phyloP scores from a whole-genome alignment of 1,140 invertebrate species.

The Philotrypesis tridentata region DNA sequence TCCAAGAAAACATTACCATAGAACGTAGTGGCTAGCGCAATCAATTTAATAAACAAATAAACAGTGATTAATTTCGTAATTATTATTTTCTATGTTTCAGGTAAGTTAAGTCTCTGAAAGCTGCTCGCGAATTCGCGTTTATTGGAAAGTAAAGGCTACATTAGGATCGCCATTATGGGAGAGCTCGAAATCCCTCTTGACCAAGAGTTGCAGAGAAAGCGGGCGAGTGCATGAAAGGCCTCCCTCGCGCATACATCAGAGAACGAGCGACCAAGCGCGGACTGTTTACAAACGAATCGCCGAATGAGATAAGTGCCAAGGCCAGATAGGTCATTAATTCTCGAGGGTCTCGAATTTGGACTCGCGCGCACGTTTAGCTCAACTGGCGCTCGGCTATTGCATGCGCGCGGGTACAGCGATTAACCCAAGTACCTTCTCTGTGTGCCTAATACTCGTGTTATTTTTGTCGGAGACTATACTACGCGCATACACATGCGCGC shows the following conservation, averaged over 20 bases:
- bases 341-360: constrained; percentile 16
- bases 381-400: background rate
- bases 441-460: background rate
- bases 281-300: constrained; percentile 17
- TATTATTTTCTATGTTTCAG: background rate
- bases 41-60: no score
- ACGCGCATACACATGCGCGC: background rate
- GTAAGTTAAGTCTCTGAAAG: background rate
- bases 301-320: constrained; percentile 33
- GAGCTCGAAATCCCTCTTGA: background rate
- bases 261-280: background rate
- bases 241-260: no score
- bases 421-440: background rate
- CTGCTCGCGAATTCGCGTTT: no score
- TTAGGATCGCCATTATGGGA: background rate
- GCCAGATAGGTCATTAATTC: constrained; percentile 31
- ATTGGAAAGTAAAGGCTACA: background rate
- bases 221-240: background rate
- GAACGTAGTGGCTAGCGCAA: no score
- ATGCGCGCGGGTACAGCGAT: background rate
- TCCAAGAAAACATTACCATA: no score
- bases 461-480: background rate
- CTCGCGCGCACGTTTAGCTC: constrained; percentile 18
- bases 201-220: no score
- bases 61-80: no score